Evolutionary conservation across 2,797 vertebrate genomes (phyloP).

Genomic region (Austrolebias charrua): DNA sequence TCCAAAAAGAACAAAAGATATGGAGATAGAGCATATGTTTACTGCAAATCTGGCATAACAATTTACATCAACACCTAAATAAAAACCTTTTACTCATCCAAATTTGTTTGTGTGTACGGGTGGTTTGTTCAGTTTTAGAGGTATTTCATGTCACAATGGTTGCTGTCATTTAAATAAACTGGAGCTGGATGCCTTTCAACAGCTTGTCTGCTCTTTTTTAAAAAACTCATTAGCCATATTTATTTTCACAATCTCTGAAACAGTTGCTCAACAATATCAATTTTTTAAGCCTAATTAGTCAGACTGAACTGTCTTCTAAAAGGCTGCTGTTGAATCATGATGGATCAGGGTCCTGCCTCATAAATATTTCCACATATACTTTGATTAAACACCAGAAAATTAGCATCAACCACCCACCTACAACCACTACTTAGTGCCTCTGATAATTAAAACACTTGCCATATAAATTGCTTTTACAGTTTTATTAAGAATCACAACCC

Average conservation of each 20-base stretch:
- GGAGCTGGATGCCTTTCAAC: neutral
- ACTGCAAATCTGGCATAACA: constrained; percentile 1
- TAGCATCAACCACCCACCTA: too few species aligned
- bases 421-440: too few species aligned
- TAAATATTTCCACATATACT: too few species aligned
- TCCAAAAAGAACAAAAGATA: constrained; percentile 14
- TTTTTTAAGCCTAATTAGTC: too few species aligned
- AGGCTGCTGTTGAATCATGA: too few species aligned
- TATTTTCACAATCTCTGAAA: neutral
- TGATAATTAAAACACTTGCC: too few species aligned
- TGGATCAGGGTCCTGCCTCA: too few species aligned
- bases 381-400: too few species aligned
- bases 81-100: neutral
- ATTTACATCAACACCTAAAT: neutral
- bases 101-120: neutral
- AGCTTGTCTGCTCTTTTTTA: neutral
- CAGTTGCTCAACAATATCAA: neutral
- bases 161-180: neutral
- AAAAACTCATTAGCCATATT: neutral
- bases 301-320: too few species aligned
- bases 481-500: too few species aligned
- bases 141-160: neutral
- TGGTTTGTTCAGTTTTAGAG: neutral
- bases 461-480: too few species aligned
- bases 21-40: constrained; percentile 18